A percentile compares a stretch with the other conserved stretches of the same genome.
phyloP scores from a whole-genome alignment of 2,888 invertebrate species.

The Pollenia amentaria region DNA sequence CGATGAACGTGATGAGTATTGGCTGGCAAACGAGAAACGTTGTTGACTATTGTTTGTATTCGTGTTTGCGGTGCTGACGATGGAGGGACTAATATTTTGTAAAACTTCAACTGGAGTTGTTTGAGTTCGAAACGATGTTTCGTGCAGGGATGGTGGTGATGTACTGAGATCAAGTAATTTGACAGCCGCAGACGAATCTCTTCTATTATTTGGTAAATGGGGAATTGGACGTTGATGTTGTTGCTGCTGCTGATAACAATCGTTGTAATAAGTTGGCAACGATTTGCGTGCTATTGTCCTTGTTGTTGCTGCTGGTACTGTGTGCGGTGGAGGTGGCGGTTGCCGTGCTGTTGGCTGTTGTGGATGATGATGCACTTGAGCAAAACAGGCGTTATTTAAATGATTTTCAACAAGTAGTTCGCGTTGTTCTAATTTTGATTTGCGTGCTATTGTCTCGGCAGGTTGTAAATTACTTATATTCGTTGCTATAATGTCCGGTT shows the following conservation, averaged over 20 bases:
- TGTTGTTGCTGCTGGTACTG: constrained; percentile 73
- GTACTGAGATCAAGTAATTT: constrained; percentile 78
- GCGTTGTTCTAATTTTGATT: constrained; percentile 78
- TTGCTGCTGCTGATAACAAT: constrained; percentile 55
- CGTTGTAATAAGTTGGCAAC: constrained; percentile 70
- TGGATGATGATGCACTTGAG: constrained; percentile 74
- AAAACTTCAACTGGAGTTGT: constrained; percentile 44
- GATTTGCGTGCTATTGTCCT: constrained; percentile 64
- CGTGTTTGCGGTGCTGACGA: background rate
- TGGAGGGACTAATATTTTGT: constrained; percentile 46
- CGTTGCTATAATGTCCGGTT: constrained; percentile 59
- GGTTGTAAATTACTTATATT: constrained; percentile 56
- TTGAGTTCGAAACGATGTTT: constrained; percentile 51
- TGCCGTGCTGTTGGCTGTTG: constrained; percentile 72
- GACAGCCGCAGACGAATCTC: constrained; percentile 54
- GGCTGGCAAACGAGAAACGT: constrained; percentile 75
- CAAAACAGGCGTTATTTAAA: constrained; percentile 78
- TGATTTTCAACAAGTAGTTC: constrained; percentile 80
- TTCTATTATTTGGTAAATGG: constrained; percentile 73
- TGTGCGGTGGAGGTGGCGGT: constrained; percentile 52
- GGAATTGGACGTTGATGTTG: constrained; percentile 43
- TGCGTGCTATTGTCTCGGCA: constrained; percentile 61
- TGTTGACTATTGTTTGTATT: constrained; percentile 52
- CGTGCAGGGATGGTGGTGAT: constrained; percentile 71
- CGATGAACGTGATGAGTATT: constrained; percentile 75